phyloP scores from a whole-genome alignment of 2,797 vertebrate species.

The Alfaro cultratus region DNA sequence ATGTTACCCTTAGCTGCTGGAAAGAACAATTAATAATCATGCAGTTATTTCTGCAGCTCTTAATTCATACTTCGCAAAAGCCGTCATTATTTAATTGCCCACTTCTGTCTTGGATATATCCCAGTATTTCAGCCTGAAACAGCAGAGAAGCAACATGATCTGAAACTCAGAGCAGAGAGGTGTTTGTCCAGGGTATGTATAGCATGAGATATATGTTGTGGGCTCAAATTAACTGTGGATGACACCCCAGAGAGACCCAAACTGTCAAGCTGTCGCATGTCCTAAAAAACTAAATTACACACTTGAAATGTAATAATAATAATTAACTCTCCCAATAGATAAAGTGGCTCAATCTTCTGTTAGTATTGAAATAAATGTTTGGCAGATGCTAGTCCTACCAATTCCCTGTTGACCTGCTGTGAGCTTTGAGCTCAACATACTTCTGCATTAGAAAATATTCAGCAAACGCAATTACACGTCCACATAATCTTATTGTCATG shows the following conservation, averaged over 20 bases:
- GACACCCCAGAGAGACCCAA: slow-evolving; percentile 10
- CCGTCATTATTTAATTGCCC: neutral
- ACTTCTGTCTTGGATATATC: neutral
- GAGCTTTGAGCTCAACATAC: neutral
- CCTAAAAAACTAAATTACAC: slow-evolving; percentile 20
- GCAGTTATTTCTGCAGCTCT: slow-evolving; percentile 14
- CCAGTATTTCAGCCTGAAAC: neutral
- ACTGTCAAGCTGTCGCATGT: slow-evolving; percentile 24
- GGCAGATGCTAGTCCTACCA: neutral
- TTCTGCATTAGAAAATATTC: neutral
- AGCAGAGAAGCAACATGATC: slow-evolving; percentile 11
- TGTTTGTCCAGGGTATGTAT: neutral
- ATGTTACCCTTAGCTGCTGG: slow-evolving; percentile 26
- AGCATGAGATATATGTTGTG: slow-evolving; percentile 1
- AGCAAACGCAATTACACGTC: neutral
- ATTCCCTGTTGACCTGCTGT: neutral
- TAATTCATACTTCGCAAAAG: slow-evolving; percentile 18
- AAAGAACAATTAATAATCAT: slow-evolving; percentile 11
- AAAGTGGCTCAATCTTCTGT: neutral
- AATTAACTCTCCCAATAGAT: slow-evolving; percentile 15
- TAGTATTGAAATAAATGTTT: neutral
- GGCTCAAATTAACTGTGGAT: slow-evolving; percentile 12
- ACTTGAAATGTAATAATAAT: slow-evolving; percentile 1
- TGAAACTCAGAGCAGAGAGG: slow-evolving; percentile 16
- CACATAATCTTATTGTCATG: too few species aligned